Evolutionary conservation across 2,888 invertebrate species (phyloP).

Genomic region (Trissolcus japonicus): DNA sequence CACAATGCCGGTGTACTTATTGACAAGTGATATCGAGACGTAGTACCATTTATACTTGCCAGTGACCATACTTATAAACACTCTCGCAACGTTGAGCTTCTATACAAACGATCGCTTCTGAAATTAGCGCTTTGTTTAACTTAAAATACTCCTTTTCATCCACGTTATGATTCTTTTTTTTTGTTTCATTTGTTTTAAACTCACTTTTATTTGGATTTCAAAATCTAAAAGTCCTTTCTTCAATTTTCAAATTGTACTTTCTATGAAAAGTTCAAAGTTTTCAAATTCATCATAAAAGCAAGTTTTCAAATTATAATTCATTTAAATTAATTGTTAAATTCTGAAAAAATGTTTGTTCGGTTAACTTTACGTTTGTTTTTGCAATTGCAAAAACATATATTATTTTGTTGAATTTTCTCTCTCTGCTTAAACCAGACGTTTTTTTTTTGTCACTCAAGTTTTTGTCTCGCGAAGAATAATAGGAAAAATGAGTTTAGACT

Average conservation of each 20-base stretch:
- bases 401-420: neutral
- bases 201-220: too few relatives aligned
- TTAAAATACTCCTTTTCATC: too few relatives aligned
- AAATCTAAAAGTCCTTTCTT: too few relatives aligned
- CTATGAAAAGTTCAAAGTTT: too few relatives aligned
- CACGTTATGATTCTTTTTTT: too few relatives aligned
- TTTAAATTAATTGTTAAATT: too few relatives aligned
- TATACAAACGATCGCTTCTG: slow-evolving; percentile 9
- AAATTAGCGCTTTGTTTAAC: slow-evolving; percentile 7
- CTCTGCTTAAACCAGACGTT: neutral
- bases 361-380: too few relatives aligned
- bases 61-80: slow-evolving; percentile 22
- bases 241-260: too few relatives aligned
- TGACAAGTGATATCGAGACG: slow-evolving; percentile 44
- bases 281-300: too few relatives aligned
- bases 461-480: neutral
- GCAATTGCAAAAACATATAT: neutral
- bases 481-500: slow-evolving; percentile 16
- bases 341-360: too few relatives aligned
- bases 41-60: slow-evolving; percentile 35
- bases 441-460: slow-evolving; percentile 3
- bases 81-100: slow-evolving; percentile 1
- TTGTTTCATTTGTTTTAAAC: too few relatives aligned
- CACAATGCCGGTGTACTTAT: slow-evolving; percentile 22
- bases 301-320: too few relatives aligned